Conservation (phyloP, 2,797 vertebrate species). For the Trachops cirrhosus region DNA sequence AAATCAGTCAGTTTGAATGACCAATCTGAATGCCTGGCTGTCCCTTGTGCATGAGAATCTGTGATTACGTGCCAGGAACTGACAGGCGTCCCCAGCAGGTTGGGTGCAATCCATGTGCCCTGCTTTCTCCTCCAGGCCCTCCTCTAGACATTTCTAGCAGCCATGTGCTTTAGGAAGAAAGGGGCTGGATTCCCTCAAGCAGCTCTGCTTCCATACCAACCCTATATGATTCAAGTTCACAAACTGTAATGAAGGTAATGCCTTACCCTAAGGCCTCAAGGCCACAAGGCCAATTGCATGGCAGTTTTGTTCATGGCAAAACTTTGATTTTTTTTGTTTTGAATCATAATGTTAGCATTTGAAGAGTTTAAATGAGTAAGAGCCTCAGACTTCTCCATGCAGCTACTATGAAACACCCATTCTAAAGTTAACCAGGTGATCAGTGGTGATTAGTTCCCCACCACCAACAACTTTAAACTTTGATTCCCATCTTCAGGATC, state of each 20-base stretch:
- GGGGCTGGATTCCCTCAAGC: not conserved
- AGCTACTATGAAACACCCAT: not conserved
- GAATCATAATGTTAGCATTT: not conserved
- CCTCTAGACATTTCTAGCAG: not conserved
- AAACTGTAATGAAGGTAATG: not conserved
- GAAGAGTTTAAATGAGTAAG: not conserved
- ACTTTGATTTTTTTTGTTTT: not conserved
- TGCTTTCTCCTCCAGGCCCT: not conserved
- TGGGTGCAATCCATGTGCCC: not conserved
- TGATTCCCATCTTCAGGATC: not conserved
- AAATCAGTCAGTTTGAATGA: not conserved
- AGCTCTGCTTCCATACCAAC: not conserved
- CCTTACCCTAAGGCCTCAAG: not conserved
- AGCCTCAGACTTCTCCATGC: not conserved
- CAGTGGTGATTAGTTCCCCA: not conserved
- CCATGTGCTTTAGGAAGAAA: not conserved
- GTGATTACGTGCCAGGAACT: not conserved
- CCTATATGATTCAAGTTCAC: not conserved
- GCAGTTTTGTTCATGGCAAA: not conserved
- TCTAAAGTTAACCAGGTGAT: not conserved
- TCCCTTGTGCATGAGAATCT: not conserved
- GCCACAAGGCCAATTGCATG: not conserved
- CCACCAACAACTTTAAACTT: not conserved
- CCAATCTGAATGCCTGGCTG: not conserved
- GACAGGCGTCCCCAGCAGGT: not conserved